Conservation (phyloP, 2,888 invertebrate species). For the Conops quadrifasciatus region DNA sequence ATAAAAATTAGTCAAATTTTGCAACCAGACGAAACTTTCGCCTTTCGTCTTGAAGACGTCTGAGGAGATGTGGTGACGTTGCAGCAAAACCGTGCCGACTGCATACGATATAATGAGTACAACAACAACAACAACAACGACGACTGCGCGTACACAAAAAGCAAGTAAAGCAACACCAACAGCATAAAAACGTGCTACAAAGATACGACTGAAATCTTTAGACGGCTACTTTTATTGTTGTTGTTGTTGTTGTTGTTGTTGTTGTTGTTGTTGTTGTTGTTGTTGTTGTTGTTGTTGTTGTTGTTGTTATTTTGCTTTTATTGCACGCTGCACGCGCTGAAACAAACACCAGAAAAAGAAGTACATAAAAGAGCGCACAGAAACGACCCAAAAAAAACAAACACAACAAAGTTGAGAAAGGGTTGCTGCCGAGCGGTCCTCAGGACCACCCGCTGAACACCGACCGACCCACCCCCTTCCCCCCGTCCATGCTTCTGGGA, state of each 20-base stretch:
- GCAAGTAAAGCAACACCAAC: neutral
- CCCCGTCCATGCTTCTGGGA: neutral
- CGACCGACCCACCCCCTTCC: neutral
- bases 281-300: conserved; percentile 20
- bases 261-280: no score
- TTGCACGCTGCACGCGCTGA: neutral
- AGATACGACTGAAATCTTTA: no score
- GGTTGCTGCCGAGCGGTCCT: neutral
- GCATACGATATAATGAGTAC: neutral
- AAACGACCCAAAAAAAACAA: no score
- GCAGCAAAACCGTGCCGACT: neutral
- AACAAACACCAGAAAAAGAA: conserved; percentile 21
- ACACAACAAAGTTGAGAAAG: conserved; percentile 7
- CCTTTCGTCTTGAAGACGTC: no score
- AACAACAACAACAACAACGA: conserved; percentile 4
- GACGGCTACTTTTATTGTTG: no score
- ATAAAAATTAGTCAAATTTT: no score
- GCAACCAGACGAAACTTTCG: no score
- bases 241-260: no score
- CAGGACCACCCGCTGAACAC: neutral
- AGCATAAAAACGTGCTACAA: no score
- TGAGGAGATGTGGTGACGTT: no score
- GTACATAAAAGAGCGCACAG: no score
- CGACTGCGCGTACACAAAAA: no score
- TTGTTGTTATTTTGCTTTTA: neutral